Evolutionary conservation across 2,797 vertebrate species (phyloP).

Genomic region (Hippopotamyrus pictus): DNA sequence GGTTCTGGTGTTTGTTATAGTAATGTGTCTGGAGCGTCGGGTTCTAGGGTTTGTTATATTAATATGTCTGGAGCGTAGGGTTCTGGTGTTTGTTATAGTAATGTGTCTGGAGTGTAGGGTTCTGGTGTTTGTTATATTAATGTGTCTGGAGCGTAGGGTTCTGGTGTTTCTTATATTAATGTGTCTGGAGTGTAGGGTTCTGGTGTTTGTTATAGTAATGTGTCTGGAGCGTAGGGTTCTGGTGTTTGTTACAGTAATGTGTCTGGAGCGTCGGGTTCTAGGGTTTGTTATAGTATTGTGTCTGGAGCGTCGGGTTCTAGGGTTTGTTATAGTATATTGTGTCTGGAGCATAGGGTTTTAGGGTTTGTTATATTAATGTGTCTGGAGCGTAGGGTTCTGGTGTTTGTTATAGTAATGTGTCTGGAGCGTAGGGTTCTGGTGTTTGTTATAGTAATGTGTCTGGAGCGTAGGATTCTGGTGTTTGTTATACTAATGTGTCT

Average conservation of each 20-base stretch:
- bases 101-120: background rate
- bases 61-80: background rate
- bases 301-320: too few species aligned
- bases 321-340: background rate
- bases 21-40: background rate
- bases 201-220: background rate
- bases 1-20: background rate
- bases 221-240: background rate
- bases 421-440: background rate
- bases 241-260: background rate
- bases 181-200: background rate
- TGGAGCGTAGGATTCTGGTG: background rate
- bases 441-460: background rate
- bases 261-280: background rate
- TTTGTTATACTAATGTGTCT: background rate
- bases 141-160: background rate
- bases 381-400: background rate
- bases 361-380: background rate
- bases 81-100: background rate
- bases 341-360: background rate
- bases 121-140: background rate
- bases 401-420: background rate
- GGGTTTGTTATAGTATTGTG: background rate
- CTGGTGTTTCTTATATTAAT: background rate
- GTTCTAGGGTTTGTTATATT: background rate